phyloP scores from a whole-genome alignment of 64 coral and sea anemone genomes.

The Orbicella faveolata region DNA sequence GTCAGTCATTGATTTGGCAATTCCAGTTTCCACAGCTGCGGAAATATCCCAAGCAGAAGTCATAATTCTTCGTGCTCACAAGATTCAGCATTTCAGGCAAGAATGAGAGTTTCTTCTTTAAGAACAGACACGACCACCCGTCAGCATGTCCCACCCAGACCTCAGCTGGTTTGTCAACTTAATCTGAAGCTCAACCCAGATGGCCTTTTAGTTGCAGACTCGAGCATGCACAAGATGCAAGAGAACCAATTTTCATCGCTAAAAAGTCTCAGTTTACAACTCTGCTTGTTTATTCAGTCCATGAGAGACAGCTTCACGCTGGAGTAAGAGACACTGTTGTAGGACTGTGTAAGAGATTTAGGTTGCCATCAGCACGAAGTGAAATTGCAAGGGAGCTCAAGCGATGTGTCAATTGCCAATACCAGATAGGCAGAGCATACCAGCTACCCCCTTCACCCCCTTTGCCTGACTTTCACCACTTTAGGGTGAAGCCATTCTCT shows the following conservation, averaged over 20 bases:
- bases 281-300: slow-evolving; percentile 43
- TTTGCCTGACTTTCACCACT: slow-evolving; percentile 36
- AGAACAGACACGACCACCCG: neutral
- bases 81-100: neutral
- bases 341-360: slow-evolving; percentile 41
- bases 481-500: slow-evolving; percentile 36
- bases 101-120: neutral
- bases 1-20: neutral
- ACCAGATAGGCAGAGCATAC: slow-evolving; percentile 26
- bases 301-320: slow-evolving; percentile 53
- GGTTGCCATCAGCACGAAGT: slow-evolving; percentile 43
- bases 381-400: neutral
- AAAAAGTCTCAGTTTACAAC: neutral
- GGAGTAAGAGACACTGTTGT: slow-evolving; percentile 56
- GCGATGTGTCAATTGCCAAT: slow-evolving; percentile 24
- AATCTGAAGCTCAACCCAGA: slow-evolving; percentile 24
- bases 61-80: neutral
- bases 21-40: slow-evolving; percentile 8
- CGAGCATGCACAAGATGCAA: slow-evolving; percentile 34
- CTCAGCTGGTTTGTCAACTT: slow-evolving; percentile 44
- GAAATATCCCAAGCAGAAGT: neutral
- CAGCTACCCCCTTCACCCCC: slow-evolving; percentile 38
- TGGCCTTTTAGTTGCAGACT: slow-evolving; percentile 51
- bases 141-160: slow-evolving; percentile 31
- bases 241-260: slow-evolving; percentile 36